These are phyloP conservation scores for Cynopterus sphinx DNA, from an alignment of 2,797 vertebrate genomes.

Conservation along the genomic window DNA sequence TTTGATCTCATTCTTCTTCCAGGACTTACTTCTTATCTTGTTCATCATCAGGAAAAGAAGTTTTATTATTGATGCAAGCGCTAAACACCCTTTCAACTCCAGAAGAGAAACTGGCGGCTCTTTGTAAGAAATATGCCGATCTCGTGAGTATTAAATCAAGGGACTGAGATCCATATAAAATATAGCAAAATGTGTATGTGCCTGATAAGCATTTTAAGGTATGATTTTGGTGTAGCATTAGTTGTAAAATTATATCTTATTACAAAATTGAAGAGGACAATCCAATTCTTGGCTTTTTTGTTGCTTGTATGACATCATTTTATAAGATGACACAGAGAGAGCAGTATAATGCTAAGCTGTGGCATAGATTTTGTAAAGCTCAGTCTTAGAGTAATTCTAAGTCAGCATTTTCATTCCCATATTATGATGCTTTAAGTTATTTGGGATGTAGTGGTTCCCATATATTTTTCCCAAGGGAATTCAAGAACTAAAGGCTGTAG, in stretches of 20 bases:
- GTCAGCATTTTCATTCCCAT: not conserved
- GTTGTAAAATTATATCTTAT: conserved; percentile 60
- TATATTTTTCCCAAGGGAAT: conserved; percentile 46
- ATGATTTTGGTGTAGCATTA: conserved; percentile 55
- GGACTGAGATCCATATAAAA: not conserved
- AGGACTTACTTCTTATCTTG: conserved; percentile 67
- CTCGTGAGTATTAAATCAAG: conserved; percentile 89
- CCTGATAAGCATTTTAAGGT: conserved; percentile 33
- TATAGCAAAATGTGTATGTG: not conserved
- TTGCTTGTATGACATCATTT: conserved; percentile 34
- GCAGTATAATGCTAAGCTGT: conserved; percentile 6
- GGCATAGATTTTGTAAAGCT: not conserved
- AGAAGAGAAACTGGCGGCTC: conserved; percentile 97
- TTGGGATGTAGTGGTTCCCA: not conserved
- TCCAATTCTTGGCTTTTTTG: conserved; percentile 45
- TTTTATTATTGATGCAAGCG: conserved; percentile 97
- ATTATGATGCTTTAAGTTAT: not conserved
- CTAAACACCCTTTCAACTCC: conserved; percentile 95
- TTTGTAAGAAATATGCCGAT: conserved; percentile 99
- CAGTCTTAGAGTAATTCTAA: not conserved
- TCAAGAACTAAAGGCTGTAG: not conserved
- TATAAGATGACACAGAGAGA: not conserved
- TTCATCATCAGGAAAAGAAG: conserved; percentile 94
- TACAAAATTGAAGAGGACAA: not conserved
- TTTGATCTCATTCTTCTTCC: conserved; percentile 29